Conservation (phyloP, 2,113 vertebrate species). For the Steatornis caripensis region DNA sequence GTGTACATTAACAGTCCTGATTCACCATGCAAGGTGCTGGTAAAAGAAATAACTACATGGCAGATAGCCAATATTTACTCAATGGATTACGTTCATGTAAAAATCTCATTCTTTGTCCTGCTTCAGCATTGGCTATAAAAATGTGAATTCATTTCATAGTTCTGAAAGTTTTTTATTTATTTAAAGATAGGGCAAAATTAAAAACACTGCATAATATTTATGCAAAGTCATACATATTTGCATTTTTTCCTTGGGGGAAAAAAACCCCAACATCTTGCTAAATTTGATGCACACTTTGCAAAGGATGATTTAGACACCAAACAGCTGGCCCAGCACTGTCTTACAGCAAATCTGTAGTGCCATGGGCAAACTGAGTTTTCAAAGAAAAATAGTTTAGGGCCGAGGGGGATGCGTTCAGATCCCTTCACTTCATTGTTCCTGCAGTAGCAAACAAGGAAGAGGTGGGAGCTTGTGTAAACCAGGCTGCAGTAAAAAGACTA, state of each 20-base stretch:
- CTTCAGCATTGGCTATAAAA: background rate
- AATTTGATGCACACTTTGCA: background rate
- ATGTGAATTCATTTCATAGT: background rate
- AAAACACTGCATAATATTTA: background rate
- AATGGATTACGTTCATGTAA: background rate
- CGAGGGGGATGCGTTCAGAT: background rate
- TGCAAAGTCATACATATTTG: background rate
- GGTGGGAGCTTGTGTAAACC: background rate
- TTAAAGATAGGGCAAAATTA: background rate
- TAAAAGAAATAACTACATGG: background rate
- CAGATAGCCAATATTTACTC: background rate
- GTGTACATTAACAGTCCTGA: background rate
- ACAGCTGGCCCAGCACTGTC: background rate
- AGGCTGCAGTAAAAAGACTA: fast-evolving
- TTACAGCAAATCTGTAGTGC: background rate
- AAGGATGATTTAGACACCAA: background rate
- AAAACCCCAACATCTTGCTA: fast-evolving
- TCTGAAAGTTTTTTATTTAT: background rate
- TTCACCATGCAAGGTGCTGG: background rate
- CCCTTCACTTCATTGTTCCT: background rate
- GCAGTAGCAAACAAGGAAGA: background rate
- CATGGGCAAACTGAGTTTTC: background rate
- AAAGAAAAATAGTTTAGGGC: background rate
- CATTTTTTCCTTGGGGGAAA: background rate
- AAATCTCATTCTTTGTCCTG: background rate